Evolutionary conservation across 1,140 invertebrate species (phyloP).

Genomic region (Vollenhovia emeryi): DNA sequence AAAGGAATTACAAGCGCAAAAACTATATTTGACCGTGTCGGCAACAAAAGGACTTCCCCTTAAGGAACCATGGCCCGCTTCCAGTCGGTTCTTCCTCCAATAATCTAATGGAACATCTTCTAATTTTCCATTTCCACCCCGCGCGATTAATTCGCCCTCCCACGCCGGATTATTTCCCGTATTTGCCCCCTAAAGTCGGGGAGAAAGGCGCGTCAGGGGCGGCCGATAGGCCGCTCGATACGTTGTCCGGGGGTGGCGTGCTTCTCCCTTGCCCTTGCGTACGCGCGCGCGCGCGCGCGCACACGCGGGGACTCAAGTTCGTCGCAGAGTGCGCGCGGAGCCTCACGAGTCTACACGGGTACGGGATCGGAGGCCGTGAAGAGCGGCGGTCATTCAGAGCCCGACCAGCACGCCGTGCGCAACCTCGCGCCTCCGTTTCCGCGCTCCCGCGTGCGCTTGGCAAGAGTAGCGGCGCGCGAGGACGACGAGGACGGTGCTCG

Average conservation of each 20-base stretch:
- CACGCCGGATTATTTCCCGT: not conserved
- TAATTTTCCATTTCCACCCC: not conserved
- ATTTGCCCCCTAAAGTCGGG: not conserved
- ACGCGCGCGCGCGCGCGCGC: no score
- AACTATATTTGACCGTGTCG: no score
- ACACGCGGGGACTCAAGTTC: not conserved
- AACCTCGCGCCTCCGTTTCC: conserved; percentile 67
- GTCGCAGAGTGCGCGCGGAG: conserved; percentile 55
- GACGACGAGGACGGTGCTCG: not conserved
- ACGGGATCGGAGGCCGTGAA: conserved; percentile 38
- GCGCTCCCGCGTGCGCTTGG: conserved; percentile 11
- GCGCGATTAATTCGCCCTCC: not conserved
- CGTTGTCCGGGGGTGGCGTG: conserved; percentile 26
- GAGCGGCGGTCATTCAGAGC: conserved; percentile 74
- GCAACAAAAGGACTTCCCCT: no score
- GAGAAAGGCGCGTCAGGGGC: not conserved
- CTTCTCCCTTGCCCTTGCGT: not conserved
- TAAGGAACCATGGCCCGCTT: not conserved
- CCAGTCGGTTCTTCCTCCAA: not conserved
- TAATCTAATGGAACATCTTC: not conserved
- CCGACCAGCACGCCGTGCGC: conserved; percentile 72
- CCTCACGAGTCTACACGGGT: not conserved
- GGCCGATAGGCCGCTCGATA: conserved; percentile 46
- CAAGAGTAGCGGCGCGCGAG: not conserved
- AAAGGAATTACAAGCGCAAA: no score